A percentile compares a stretch with the other conserved stretches of the same genome.
These are phyloP conservation scores for Proteles cristata DNA, from an alignment of 2,113 vertebrate genomes.

Conservation along the genomic window DNA sequence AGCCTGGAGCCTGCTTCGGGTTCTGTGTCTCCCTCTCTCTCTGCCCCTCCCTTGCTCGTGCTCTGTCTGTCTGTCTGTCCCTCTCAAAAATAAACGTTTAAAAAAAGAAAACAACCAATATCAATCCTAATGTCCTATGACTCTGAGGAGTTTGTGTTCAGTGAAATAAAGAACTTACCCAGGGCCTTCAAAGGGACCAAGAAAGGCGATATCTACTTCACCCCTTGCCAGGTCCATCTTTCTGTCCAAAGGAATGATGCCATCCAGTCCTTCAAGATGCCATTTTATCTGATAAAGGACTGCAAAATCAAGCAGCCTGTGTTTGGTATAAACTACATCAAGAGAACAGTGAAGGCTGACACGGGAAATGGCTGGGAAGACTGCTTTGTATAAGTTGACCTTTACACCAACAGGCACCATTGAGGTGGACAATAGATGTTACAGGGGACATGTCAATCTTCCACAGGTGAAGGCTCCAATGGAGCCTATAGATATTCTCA, in stretches of 20 bases:
- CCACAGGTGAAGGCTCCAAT: slow-evolving; percentile 93
- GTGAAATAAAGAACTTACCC: slow-evolving; percentile 87
- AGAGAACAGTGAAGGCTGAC: slow-evolving; percentile 92
- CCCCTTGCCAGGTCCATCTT: slow-evolving; percentile 94
- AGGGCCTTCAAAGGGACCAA: slow-evolving; percentile 93
- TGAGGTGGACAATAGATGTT: slow-evolving; percentile 96
- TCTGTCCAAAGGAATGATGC: slow-evolving; percentile 93
- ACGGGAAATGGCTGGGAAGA: slow-evolving; percentile 98
- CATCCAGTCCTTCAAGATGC: slow-evolving; percentile 97
- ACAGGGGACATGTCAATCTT: slow-evolving; percentile 96
- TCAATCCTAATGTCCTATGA: slow-evolving; percentile 89
- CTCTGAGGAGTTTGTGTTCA: slow-evolving; percentile 91
- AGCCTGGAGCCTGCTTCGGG: too few species aligned
- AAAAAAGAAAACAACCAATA: not conserved
- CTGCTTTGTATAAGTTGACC: slow-evolving; percentile 90
- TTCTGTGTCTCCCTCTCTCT: too few species aligned
- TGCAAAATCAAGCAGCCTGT: slow-evolving; percentile 98
- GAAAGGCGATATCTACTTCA: slow-evolving; percentile 91
- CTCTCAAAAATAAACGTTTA: too few species aligned
- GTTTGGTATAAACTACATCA: slow-evolving; percentile 96
- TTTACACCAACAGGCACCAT: slow-evolving; percentile 95
- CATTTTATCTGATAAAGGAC: slow-evolving; percentile 96
- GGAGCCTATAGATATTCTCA: slow-evolving; percentile 92
- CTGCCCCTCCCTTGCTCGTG: too few species aligned
- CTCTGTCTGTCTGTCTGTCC: too few species aligned